These are phyloP conservation scores for Bombus waltoni DNA, from an alignment of 1,140 invertebrate species.

Conservation along the genomic window DNA sequence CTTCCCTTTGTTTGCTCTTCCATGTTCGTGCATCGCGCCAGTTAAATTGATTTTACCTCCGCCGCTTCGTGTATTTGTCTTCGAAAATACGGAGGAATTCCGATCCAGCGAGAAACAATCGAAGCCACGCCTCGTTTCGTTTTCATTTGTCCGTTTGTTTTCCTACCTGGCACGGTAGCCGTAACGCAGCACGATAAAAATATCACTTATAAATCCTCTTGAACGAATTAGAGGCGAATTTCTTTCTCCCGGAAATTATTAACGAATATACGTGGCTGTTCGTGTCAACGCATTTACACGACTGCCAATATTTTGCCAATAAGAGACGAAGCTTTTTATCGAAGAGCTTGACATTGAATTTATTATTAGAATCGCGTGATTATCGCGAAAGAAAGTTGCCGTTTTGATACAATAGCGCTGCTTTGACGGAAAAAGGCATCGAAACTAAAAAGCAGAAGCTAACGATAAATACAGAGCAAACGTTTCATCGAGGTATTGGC, in stretches of 20 bases:
- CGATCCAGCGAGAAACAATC: conserved; percentile 22
- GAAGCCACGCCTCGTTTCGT: background rate
- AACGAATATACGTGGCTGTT: background rate
- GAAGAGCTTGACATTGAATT: background rate
- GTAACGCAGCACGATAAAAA: conserved; percentile 20
- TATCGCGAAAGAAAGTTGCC: background rate
- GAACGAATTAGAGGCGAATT: background rate
- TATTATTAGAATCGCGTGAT: background rate
- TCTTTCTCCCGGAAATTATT: background rate
- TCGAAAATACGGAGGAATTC: conserved; percentile 25
- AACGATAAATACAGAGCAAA: too few relatives aligned
- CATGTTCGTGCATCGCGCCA: conserved; percentile 36
- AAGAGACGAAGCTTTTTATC: background rate
- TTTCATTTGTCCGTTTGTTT: conserved; percentile 4
- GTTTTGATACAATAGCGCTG: too few relatives aligned
- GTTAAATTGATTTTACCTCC: conserved; percentile 45
- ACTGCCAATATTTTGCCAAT: background rate
- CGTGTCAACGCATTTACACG: background rate
- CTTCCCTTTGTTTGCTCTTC: conserved; percentile 41
- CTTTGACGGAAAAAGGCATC: too few relatives aligned
- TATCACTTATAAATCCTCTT: background rate
- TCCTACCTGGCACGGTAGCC: background rate
- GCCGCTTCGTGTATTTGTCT: conserved; percentile 34
- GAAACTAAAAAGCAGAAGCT: too few relatives aligned
- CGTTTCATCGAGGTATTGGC: too few relatives aligned